A percentile compares a stretch with the other conserved stretches of the same genome.
Evolutionary conservation across 2,888 invertebrate genomes (phyloP).

Genomic region (Neocrepidodera transversa): DNA sequence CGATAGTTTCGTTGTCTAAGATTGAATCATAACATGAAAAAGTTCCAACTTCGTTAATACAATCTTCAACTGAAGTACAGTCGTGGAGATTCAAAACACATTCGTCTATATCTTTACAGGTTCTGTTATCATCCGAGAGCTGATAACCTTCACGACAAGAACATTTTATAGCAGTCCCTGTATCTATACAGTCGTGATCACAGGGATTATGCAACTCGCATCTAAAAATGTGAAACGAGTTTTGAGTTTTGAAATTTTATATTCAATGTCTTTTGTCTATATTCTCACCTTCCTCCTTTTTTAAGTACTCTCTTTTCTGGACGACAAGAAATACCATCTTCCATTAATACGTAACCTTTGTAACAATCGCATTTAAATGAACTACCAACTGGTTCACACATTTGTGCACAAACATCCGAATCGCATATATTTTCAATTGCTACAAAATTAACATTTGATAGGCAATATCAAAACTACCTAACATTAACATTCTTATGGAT

Average conservation of each 20-base stretch:
- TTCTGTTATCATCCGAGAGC: conserved; percentile 70
- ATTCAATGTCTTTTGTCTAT: background rate
- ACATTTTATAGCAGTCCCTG: conserved; percentile 72
- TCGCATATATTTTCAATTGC: conserved; percentile 66
- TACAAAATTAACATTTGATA: too few relatives aligned
- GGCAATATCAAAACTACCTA: background rate
- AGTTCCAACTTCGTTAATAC: conserved; percentile 65
- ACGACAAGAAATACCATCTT: conserved; percentile 75
- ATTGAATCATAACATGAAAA: conserved; percentile 62
- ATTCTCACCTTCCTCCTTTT: conserved; percentile 44
- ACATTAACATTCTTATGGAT: background rate
- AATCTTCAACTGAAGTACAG: conserved; percentile 61
- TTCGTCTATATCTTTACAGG: conserved; percentile 74
- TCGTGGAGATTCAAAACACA: conserved; percentile 62
- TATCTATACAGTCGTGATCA: conserved; percentile 76
- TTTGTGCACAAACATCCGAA: conserved; percentile 74
- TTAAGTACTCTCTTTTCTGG: conserved; percentile 54
- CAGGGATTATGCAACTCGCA: conserved; percentile 74
- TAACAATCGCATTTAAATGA: conserved; percentile 77
- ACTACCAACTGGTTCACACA: conserved; percentile 76
- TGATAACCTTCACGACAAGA: conserved; percentile 75
- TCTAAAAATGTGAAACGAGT: conserved; percentile 49
- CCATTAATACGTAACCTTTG: conserved; percentile 71
- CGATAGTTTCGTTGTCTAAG: conserved; percentile 46
- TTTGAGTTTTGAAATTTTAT: background rate